Evolutionary conservation across 2,113 vertebrate species (phyloP).

Genomic region (Mormyrus iriodes): DNA sequence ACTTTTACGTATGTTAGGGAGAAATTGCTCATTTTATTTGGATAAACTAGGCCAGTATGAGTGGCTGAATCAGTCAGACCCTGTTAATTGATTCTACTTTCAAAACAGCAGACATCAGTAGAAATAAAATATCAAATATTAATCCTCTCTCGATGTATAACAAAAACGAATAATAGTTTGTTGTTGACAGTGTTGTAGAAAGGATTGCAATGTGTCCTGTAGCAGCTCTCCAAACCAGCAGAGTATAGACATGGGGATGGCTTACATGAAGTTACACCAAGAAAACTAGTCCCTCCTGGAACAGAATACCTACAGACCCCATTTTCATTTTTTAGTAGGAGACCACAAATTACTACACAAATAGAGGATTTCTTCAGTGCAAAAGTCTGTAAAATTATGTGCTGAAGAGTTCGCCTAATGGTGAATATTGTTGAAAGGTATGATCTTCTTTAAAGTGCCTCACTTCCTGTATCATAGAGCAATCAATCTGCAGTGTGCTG

Average conservation of each 20-base stretch:
- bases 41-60: background rate
- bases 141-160: background rate
- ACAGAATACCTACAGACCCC: background rate
- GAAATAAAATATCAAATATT: background rate
- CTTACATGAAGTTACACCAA: background rate
- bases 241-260: background rate
- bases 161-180: background rate
- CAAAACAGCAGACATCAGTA: background rate
- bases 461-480: background rate
- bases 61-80: background rate
- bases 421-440: background rate
- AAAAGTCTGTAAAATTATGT: conserved; percentile 10
- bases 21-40: background rate
- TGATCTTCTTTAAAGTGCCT: background rate
- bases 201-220: background rate
- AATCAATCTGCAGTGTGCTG: background rate
- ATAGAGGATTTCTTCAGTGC: background rate
- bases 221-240: background rate
- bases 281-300: background rate
- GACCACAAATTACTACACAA: background rate
- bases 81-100: background rate
- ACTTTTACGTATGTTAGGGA: background rate
- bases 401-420: background rate
- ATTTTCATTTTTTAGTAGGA: background rate
- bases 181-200: background rate